A percentile compares a stretch with the other conserved stretches of the same genome.
These are phyloP conservation scores for Berghia stephanieae DNA, from an alignment of 1,140 invertebrate species.

Conservation along the genomic window DNA sequence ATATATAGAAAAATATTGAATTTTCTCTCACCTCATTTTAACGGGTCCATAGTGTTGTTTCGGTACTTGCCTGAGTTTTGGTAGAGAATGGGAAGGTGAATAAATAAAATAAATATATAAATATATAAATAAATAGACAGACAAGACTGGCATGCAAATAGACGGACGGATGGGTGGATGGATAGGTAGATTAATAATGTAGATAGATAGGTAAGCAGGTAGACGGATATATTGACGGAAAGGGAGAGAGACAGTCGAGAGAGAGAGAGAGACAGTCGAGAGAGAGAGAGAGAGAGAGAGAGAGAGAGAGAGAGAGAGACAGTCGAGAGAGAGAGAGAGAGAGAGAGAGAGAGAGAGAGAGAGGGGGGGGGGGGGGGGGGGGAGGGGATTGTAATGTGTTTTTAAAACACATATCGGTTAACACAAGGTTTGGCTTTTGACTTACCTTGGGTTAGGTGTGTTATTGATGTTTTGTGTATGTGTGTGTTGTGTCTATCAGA, in stretches of 20 bases:
- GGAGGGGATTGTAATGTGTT: no score
- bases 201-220: not conserved
- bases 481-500: no score
- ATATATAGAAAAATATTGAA: no score
- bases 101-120: no score
- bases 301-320: conserved; percentile 15
- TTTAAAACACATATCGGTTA: no score
- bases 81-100: no score
- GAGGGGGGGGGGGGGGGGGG: not conserved
- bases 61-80: no score
- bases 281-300: conserved; percentile 1
- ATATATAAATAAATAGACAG: no score
- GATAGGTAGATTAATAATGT: not conserved
- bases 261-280: not conserved
- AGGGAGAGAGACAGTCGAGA: not conserved
- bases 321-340: not conserved
- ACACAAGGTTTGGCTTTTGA: not conserved
- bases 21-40: no score
- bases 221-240: not conserved
- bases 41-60: no score
- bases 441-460: not conserved
- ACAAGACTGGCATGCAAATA: no score
- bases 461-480: not conserved
- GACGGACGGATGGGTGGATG: not conserved
- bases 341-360: not conserved